A percentile compares a stretch with the other conserved stretches of the same genome.
phyloP scores from a whole-genome alignment of 2,113 vertebrate species.

The Geothlypis trichas region DNA sequence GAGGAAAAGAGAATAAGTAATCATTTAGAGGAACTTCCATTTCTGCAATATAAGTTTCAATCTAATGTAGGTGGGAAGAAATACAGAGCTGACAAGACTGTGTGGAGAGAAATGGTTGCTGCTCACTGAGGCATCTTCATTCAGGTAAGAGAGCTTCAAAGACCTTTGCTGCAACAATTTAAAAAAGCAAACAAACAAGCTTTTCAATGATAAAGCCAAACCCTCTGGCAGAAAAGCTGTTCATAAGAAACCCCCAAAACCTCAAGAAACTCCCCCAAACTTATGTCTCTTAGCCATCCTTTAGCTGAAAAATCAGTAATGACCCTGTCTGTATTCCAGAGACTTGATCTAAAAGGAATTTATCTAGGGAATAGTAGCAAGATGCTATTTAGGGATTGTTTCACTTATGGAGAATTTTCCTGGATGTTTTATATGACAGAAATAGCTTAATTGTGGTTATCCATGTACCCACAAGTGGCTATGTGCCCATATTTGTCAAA shows the following conservation, averaged over 20 bases:
- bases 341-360: background rate
- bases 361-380: background rate
- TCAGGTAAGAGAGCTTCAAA: background rate
- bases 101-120: accelerated
- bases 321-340: background rate
- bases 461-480: background rate
- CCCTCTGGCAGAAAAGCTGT: background rate
- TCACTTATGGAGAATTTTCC: background rate
- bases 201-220: background rate
- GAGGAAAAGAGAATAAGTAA: background rate
- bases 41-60: background rate
- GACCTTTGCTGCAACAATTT: background rate
- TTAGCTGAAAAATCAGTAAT: background rate
- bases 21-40: background rate
- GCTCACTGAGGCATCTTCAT: background rate
- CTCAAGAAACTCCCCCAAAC: accelerated
- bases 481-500: background rate
- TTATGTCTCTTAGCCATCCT: background rate
- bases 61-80: background rate
- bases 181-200: accelerated
- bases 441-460: background rate
- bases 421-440: background rate
- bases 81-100: background rate
- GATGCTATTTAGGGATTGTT: background rate
- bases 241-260: background rate